phyloP scores from a whole-genome alignment of 2,113 vertebrate species.

The Archilochus colubris region DNA sequence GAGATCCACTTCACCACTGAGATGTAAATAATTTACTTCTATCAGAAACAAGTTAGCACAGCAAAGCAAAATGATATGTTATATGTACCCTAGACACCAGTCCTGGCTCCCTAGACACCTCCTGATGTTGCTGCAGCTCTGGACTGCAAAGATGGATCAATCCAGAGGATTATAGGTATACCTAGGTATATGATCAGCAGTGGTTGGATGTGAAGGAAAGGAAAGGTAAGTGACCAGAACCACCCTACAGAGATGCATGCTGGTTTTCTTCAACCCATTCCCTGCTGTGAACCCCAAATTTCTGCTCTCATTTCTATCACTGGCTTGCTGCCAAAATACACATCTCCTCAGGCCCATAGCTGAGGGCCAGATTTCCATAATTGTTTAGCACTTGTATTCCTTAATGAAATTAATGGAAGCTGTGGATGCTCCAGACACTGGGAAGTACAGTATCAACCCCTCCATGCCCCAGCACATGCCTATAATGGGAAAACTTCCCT shows the following conservation, averaged over 20 bases:
- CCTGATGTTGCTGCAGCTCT: background rate
- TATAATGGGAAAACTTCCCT: background rate
- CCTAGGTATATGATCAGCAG: accelerated
- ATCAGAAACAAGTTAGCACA: background rate
- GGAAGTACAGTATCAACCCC: accelerated
- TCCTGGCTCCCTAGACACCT: background rate
- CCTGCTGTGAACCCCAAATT: background rate
- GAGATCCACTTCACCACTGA: background rate
- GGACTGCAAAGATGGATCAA: background rate
- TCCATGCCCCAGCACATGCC: background rate
- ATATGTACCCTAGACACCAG: background rate
- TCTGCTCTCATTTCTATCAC: background rate
- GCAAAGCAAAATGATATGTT: background rate
- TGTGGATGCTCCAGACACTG: background rate
- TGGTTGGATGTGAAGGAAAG: background rate
- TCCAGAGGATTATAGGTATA: background rate
- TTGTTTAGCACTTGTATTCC: background rate
- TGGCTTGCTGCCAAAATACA: background rate
- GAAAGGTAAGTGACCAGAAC: background rate
- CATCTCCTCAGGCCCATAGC: background rate
- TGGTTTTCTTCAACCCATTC: background rate
- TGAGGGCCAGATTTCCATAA: background rate
- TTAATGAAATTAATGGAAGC: background rate
- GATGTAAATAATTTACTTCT: background rate
- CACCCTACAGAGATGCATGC: background rate